Conservation (phyloP, 30 jellyfish, hydroid and myxozoan species). For the Turritopsis rubra region DNA sequence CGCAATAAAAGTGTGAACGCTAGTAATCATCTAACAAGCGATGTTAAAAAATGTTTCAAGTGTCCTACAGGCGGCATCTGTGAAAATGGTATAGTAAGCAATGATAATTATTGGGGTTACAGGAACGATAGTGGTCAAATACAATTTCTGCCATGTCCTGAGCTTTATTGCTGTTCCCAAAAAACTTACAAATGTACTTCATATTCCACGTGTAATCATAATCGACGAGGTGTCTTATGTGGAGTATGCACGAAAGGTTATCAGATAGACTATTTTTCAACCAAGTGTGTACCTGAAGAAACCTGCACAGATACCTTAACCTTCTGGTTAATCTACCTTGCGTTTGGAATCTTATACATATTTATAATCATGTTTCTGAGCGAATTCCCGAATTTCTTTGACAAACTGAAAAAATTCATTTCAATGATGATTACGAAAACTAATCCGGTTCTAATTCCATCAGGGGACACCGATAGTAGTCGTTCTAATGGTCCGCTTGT, state of each 20-base stretch:
- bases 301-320: neutral
- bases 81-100: neutral
- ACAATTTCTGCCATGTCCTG: conserved; percentile 3
- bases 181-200: conserved; percentile 9
- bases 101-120: conserved; percentile 34
- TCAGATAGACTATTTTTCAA: conserved; percentile 23
- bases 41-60: neutral
- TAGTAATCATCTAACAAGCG: neutral
- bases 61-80: neutral
- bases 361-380: neutral
- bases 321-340: conserved; percentile 21
- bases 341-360: neutral
- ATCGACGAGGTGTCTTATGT: neutral
- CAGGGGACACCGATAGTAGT: neutral
- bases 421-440: neutral
- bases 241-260: conserved; percentile 27
- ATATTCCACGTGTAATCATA: neutral
- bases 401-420: neutral
- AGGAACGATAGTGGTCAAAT: neutral
- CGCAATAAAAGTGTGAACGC: neutral
- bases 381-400: neutral
- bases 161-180: conserved; percentile 22
- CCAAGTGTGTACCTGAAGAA: conserved; percentile 5
- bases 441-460: too few relatives aligned
- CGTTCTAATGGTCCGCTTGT: too few relatives aligned